Evolutionary conservation across 1,140 invertebrate genomes (phyloP).

Genomic region (Bradynema listronoti): DNA sequence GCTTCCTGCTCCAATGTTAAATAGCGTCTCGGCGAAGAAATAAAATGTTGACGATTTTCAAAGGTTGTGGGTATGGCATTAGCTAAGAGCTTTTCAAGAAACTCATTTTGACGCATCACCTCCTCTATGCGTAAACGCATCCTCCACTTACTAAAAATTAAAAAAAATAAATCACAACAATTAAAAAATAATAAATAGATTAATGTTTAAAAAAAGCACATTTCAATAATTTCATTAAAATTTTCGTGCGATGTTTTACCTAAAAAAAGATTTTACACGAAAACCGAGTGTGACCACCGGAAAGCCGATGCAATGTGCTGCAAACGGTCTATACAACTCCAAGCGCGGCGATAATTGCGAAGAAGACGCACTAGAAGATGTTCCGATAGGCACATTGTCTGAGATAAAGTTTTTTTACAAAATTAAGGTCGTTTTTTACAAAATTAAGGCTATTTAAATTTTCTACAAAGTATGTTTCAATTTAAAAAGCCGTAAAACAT

Average conservation of each 20-base stretch:
- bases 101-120: constrained; percentile 38
- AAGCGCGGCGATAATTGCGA: constrained; percentile 79
- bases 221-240: background rate
- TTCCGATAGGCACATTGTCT: constrained; percentile 76
- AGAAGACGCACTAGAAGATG: constrained; percentile 68
- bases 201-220: too few relatives aligned
- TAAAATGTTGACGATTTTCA: constrained; percentile 38
- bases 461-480: too few relatives aligned
- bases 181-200: too few relatives aligned
- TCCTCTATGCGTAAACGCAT: constrained; percentile 34
- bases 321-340: constrained; percentile 91
- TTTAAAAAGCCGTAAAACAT: too few relatives aligned
- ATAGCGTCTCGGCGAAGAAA: constrained; percentile 34
- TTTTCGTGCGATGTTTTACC: constrained; percentile 15
- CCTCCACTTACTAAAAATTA: constrained; percentile 40
- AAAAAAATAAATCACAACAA: background rate
- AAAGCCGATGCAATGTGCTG: constrained; percentile 95
- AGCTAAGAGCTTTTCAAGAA: constrained; percentile 39
- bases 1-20: constrained; percentile 37
- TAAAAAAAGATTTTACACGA: constrained; percentile 59
- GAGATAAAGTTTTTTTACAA: background rate
- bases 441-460: too few relatives aligned
- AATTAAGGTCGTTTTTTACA: too few relatives aligned
- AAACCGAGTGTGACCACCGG: constrained; percentile 92
- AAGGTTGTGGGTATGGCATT: constrained; percentile 44